Percentiles rank a stretch among this genome's conserved stretches.
Conservation (phyloP, 2,113 vertebrate genomes). For the Eurystomus gularis region DNA sequence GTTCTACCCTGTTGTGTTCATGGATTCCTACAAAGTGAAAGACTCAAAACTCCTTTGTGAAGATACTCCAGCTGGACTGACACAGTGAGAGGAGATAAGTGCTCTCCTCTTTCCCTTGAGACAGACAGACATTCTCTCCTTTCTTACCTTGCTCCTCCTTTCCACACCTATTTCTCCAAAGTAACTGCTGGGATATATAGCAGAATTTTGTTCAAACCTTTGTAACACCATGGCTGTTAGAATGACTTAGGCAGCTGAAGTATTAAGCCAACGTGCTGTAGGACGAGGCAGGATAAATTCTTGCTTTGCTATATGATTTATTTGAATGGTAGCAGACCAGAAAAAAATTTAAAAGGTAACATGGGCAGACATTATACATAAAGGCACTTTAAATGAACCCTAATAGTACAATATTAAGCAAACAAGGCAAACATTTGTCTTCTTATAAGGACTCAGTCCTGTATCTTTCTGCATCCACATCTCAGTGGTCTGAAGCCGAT, state of each 20-base stretch:
- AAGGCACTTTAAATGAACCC: not conserved
- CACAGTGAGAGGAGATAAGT: not conserved
- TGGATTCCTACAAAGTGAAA: slow-evolving; percentile 30
- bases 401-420: not conserved
- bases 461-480: accelerated
- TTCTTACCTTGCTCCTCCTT: not conserved
- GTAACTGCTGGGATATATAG: not conserved
- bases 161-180: not conserved
- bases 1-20: slow-evolving; percentile 4
- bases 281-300: not conserved
- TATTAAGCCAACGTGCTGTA: not conserved
- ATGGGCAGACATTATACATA: not conserved
- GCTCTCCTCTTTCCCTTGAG: not conserved
- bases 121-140: not conserved
- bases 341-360: not conserved
- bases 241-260: not conserved
- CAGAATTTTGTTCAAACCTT: not conserved
- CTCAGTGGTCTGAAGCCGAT: not conserved
- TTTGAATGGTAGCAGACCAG: not conserved
- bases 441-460: not conserved
- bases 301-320: not conserved
- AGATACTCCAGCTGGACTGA: not conserved
- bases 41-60: not conserved
- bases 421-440: not conserved
- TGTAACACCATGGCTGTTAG: not conserved